A percentile compares a stretch with the other conserved stretches of the same genome.
Conservation (phyloP, 2,797 vertebrate genomes). For the Spinus olivaceus region DNA sequence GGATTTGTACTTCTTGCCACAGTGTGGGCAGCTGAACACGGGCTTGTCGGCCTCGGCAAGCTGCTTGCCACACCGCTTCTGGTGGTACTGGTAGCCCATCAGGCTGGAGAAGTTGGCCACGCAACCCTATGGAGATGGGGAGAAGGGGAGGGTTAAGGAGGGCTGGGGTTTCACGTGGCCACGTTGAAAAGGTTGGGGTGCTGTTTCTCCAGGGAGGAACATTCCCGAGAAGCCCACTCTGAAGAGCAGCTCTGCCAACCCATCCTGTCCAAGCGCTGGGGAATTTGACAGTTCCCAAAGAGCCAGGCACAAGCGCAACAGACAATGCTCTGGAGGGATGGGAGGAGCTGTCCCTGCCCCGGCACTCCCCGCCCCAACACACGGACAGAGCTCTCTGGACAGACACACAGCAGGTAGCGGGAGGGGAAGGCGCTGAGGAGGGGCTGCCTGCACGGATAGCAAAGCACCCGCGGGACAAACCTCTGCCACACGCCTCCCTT, state of each 20-base stretch:
- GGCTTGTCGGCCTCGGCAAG: slow-evolving; percentile 85
- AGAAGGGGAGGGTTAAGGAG: not conserved
- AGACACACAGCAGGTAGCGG: not conserved
- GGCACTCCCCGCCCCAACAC: not conserved
- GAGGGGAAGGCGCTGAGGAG: not conserved
- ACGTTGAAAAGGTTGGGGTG: fast-evolving
- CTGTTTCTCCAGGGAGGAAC: fast-evolving
- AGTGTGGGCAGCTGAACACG: slow-evolving; percentile 88
- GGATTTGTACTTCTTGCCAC: slow-evolving; percentile 91
- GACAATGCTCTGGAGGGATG: fast-evolving
- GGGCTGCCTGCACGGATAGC: fast-evolving
- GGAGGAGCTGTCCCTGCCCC: not conserved
- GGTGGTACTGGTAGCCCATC: slow-evolving; percentile 97
- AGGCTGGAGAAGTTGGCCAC: slow-evolving; percentile 92
- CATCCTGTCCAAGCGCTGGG: fast-evolving
- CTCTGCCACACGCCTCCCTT: not conserved
- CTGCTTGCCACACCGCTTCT: slow-evolving; percentile 90
- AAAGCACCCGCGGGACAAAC: not conserved
- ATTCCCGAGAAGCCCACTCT: fast-evolving
- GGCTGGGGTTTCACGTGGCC: fast-evolving
- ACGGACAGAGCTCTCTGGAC: not conserved
- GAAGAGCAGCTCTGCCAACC: not conserved
- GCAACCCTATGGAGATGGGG: slow-evolving; percentile 78
- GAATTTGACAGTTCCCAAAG: not conserved
- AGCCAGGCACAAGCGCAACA: fast-evolving